phyloP scores from a whole-genome alignment of 2,888 invertebrate genomes.

The Lypha dubia region DNA sequence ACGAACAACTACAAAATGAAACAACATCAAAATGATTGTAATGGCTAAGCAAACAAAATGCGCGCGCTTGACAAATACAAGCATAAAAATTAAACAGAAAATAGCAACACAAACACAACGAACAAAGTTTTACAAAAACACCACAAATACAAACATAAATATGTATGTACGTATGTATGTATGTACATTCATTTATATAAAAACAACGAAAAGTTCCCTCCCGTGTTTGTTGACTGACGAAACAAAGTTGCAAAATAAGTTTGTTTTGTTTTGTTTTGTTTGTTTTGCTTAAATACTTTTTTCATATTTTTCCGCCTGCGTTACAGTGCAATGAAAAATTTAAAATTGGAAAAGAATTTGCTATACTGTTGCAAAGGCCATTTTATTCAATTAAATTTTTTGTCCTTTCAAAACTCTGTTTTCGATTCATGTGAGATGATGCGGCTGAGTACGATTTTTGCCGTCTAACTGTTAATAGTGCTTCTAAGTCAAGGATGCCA shows the following conservation, averaged over 20 bases:
- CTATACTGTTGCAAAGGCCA: too few relatives aligned
- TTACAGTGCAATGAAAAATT: conserved; percentile 9
- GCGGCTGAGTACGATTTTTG: too few relatives aligned
- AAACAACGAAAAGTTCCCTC: neutral
- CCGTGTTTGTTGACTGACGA: conserved; percentile 37
- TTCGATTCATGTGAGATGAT: too few relatives aligned
- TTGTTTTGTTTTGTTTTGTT: conserved; percentile 20
- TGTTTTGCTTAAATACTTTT: neutral
- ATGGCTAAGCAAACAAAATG: conserved; percentile 75
- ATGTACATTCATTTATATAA: neutral
- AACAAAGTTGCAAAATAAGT: conserved; percentile 61
- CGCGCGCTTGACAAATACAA: conserved; percentile 73
- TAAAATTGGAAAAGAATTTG: neutral
- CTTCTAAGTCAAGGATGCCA: too few relatives aligned
- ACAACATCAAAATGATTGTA: conserved; percentile 66
- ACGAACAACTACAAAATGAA: conserved; percentile 39
- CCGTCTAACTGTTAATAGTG: too few relatives aligned
- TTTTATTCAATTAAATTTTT: too few relatives aligned
- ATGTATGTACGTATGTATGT: neutral
- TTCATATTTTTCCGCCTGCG: neutral
- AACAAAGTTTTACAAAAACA: conserved; percentile 57
- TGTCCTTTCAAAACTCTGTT: too few relatives aligned
- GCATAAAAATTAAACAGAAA: conserved; percentile 39
- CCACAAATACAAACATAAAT: conserved; percentile 39
- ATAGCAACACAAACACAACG: conserved; percentile 47